Evolutionary conservation across 23 tunicate species (phyloP).

Genomic region (Trididemnum nubilum): DNA sequence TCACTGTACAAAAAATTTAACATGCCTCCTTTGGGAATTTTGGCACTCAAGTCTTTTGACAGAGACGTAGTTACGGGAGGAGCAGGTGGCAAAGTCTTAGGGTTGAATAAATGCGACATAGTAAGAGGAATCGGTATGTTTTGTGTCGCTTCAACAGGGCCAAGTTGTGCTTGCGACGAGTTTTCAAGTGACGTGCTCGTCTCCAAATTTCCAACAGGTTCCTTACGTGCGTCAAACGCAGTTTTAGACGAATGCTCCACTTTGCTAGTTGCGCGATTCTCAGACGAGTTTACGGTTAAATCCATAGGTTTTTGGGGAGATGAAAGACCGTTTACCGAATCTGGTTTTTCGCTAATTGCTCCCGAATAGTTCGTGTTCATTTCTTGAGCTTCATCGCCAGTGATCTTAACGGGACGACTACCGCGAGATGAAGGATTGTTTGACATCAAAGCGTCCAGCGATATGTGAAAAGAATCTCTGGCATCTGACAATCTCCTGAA

Average conservation of each 20-base stretch:
- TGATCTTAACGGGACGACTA: not conserved
- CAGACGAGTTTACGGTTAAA: not conserved
- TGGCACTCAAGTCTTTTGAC: not conserved
- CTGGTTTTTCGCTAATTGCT: constrained; percentile 1
- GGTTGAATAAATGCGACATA: constrained; percentile 42
- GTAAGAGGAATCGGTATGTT: constrained; percentile 24
- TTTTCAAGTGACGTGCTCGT: not conserved
- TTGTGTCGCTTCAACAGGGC: not conserved
- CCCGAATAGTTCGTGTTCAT: not conserved
- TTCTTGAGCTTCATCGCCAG: not conserved
- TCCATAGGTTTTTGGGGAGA: constrained; percentile 36
- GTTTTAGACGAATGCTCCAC: not conserved
- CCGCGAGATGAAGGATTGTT: not conserved
- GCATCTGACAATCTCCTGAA: too few relatives aligned
- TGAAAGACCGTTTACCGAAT: constrained; percentile 14
- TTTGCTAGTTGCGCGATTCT: not conserved
- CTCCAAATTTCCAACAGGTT: not conserved
- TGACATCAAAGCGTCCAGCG: constrained; percentile 49
- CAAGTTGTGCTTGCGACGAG: not conserved
- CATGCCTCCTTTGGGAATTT: constrained; percentile 65
- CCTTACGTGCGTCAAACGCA: not conserved
- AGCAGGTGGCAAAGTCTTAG: constrained; percentile 8
- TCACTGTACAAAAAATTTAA: constrained; percentile 61
- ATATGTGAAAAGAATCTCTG: constrained; percentile 68
- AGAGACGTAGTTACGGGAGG: not conserved